phyloP scores from a whole-genome alignment of 2,797 vertebrate species.

The Onychomys arenicola region DNA sequence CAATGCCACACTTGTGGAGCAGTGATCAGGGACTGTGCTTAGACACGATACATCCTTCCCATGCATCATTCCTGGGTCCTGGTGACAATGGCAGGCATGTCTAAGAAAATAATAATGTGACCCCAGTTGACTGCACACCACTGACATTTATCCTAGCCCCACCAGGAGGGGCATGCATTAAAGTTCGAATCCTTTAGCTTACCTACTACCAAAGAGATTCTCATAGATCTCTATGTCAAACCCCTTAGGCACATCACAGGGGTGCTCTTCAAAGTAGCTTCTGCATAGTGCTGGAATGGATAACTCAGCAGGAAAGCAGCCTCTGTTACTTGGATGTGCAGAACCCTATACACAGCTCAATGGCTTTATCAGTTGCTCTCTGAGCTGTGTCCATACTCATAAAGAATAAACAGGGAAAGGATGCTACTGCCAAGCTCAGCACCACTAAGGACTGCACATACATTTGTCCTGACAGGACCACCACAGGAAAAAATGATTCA shows the following conservation, averaged over 20 bases:
- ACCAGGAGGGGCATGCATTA: not conserved
- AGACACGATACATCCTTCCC: not conserved
- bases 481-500: not conserved
- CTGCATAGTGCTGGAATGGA: not conserved
- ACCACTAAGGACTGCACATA: not conserved
- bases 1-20: not conserved
- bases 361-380: conserved; percentile 2
- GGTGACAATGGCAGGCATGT: not conserved
- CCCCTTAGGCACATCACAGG: not conserved
- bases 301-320: not conserved
- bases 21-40: not conserved
- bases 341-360: not conserved
- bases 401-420: conserved; percentile 17
- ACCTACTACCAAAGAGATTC: not conserved
- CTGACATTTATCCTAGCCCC: not conserved
- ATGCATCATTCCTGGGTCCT: not conserved
- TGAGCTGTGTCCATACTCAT: not conserved
- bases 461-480: not conserved
- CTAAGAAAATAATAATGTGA: not conserved
- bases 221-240: conserved; percentile 34
- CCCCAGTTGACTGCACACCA: not conserved
- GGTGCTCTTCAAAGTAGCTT: not conserved
- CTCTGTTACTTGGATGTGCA: not conserved
- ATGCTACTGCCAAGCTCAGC: not conserved
- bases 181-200: not conserved